Evolutionary conservation across 2,888 invertebrate genomes (phyloP).

Genomic region (Lycocerus yunnanus): DNA sequence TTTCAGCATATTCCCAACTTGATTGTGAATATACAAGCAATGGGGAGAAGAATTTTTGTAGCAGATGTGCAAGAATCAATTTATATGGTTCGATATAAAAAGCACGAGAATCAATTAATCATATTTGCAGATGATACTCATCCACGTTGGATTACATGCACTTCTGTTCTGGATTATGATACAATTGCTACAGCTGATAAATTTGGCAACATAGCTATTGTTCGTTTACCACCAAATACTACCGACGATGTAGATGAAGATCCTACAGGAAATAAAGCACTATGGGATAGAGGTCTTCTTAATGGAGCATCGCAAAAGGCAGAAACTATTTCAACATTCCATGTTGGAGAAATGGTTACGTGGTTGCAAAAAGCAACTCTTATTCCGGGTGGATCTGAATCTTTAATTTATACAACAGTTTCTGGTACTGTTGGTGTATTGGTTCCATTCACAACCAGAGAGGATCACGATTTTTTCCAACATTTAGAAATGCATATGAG

Average conservation of each 20-base stretch:
- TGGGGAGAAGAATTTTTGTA: slow-evolving; percentile 93
- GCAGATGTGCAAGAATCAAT: slow-evolving; percentile 97
- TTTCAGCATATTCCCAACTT: slow-evolving; percentile 91
- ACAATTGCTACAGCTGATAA: slow-evolving; percentile 97
- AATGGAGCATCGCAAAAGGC: slow-evolving; percentile 98
- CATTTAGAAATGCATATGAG: slow-evolving; percentile 99
- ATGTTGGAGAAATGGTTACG: slow-evolving; percentile 94
- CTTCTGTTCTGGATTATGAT: slow-evolving; percentile 92
- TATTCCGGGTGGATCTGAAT: slow-evolving; percentile 97
- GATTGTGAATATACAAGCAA: slow-evolving; percentile 90
- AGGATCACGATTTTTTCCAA: slow-evolving; percentile 99
- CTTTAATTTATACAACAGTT: slow-evolving; percentile 93
- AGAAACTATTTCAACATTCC: slow-evolving; percentile 90
- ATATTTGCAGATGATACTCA: slow-evolving; percentile 98
- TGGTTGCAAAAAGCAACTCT: slow-evolving; percentile 95
- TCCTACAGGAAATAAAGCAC: slow-evolving; percentile 96
- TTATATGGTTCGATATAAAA: slow-evolving; percentile 92
- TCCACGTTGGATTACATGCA: slow-evolving; percentile 94
- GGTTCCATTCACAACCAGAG: slow-evolving; percentile 92
- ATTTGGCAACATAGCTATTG: slow-evolving; percentile 94
- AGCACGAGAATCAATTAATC: slow-evolving; percentile 95
- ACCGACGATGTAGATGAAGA: slow-evolving; percentile 99
- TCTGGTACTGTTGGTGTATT: slow-evolving; percentile 93
- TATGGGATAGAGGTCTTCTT: slow-evolving; percentile 91
- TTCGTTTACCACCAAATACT: slow-evolving; percentile 86